Percentiles rank a stretch among this genome's conserved stretches.
Conservation (phyloP, 1,140 invertebrate species). For the Bombyx mandarina region DNA sequence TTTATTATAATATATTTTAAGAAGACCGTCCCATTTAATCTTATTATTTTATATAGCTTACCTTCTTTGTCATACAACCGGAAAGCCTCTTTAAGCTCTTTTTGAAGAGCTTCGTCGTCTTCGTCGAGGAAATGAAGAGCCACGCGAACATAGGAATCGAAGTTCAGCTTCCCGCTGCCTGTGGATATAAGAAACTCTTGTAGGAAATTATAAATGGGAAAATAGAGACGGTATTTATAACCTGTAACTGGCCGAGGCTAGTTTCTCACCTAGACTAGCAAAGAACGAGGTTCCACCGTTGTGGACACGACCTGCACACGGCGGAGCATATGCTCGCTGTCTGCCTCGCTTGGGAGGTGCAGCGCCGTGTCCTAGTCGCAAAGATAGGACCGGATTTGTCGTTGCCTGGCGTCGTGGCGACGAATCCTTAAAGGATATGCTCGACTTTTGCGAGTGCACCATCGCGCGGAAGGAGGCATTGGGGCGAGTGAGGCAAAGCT, state of each 20-base stretch:
- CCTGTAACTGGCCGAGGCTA: neutral
- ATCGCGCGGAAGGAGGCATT: too few relatives aligned
- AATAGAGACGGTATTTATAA: neutral
- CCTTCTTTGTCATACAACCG: conserved; percentile 82
- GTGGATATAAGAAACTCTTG: conserved; percentile 21
- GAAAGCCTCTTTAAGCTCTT: conserved; percentile 83
- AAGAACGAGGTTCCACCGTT: neutral
- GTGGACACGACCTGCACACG: too few relatives aligned
- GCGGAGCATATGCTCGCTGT: too few relatives aligned
- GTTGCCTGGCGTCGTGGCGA: too few relatives aligned
- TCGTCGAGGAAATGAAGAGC: conserved; percentile 80
- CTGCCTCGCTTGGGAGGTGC: too few relatives aligned
- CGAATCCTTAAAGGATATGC: too few relatives aligned
- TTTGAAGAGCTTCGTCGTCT: conserved; percentile 84
- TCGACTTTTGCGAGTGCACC: too few relatives aligned
- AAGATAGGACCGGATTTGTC: too few relatives aligned
- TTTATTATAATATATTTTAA: too few relatives aligned
- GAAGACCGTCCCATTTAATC: neutral
- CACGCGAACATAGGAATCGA: conserved; percentile 79
- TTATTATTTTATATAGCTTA: conserved; percentile 22
- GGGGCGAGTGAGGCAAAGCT: too few relatives aligned
- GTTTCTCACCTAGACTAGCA: neutral
- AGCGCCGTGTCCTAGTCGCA: too few relatives aligned
- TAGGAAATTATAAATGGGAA: neutral
- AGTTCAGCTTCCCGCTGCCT: conserved; percentile 77